These are phyloP conservation scores for Hucho hucho DNA, from an alignment of 2,113 vertebrate species.

Conservation along the genomic window DNA sequence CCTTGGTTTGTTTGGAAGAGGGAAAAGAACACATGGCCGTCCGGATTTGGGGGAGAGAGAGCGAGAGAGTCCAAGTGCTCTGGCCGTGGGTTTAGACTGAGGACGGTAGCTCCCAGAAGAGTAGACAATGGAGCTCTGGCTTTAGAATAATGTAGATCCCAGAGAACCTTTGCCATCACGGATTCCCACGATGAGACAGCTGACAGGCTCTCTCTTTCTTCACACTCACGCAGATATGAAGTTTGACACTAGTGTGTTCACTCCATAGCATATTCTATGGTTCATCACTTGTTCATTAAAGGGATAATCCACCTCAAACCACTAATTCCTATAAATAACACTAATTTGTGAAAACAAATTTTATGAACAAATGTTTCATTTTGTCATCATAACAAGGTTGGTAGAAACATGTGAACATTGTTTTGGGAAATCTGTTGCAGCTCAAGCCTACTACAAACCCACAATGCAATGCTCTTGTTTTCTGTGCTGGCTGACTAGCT, in stretches of 20 bases:
- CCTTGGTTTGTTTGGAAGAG: conserved; percentile 33
- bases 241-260: not conserved
- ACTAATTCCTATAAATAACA: too few relatives aligned
- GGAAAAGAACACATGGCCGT: conserved; percentile 32
- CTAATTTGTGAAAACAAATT: too few relatives aligned
- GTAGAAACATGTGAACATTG: too few relatives aligned
- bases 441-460: too few relatives aligned
- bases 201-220: not conserved
- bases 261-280: not conserved
- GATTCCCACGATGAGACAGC: conserved; percentile 38
- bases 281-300: not conserved
- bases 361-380: too few relatives aligned
- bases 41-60: conserved; percentile 16
- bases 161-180: conserved; percentile 33
- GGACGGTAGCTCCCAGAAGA: conserved; percentile 44
- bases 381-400: too few relatives aligned
- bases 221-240: not conserved
- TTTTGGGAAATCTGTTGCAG: too few relatives aligned
- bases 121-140: conserved; percentile 26
- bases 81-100: conserved; percentile 24
- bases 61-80: conserved; percentile 12
- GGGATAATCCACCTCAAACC: too few relatives aligned
- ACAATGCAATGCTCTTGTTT: too few relatives aligned
- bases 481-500: too few relatives aligned
- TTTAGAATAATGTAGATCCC: conserved; percentile 56